Percentiles rank a stretch among this genome's conserved stretches.
Conservation (phyloP, 2,888 invertebrate genomes). For the Drosophila histrio region DNA sequence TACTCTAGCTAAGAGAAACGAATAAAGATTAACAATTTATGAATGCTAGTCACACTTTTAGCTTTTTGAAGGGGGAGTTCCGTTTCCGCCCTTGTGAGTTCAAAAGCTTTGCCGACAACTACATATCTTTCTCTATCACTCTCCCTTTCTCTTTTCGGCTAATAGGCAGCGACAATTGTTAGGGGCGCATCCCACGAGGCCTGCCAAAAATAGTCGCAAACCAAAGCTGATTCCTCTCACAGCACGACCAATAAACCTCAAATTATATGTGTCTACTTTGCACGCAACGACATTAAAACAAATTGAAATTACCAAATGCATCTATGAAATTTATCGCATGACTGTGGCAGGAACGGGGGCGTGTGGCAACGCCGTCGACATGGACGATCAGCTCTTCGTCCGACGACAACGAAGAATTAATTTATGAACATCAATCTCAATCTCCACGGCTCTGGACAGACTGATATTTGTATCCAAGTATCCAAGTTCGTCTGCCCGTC, state of each 20-base stretch:
- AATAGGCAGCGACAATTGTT: slow-evolving; percentile 65
- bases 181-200: slow-evolving; percentile 52
- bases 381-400: slow-evolving; percentile 13
- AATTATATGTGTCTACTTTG: slow-evolving; percentile 56
- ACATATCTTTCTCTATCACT: background rate
- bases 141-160: background rate
- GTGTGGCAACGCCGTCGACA: background rate
- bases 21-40: slow-evolving; percentile 41
- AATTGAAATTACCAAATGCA: slow-evolving; percentile 77
- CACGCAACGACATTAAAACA: slow-evolving; percentile 63
- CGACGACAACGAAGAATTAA: slow-evolving; percentile 49
- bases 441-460: slow-evolving; percentile 27
- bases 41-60: slow-evolving; percentile 34
- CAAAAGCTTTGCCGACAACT: slow-evolving; percentile 53
- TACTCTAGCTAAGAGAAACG: background rate
- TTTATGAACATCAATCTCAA: slow-evolving; percentile 72
- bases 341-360: slow-evolving; percentile 6
- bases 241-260: slow-evolving; percentile 66
- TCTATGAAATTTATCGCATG: slow-evolving; percentile 68
- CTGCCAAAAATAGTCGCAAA: slow-evolving; percentile 55
- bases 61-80: background rate
- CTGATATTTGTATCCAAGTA: background rate
- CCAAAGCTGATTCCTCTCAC: slow-evolving; percentile 3
- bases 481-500: slow-evolving; percentile 29
- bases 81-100: slow-evolving; percentile 54